Base-by-base conservation (phyloP, 2,888 invertebrate species). In the Mactromeris polynyma region DNA sequence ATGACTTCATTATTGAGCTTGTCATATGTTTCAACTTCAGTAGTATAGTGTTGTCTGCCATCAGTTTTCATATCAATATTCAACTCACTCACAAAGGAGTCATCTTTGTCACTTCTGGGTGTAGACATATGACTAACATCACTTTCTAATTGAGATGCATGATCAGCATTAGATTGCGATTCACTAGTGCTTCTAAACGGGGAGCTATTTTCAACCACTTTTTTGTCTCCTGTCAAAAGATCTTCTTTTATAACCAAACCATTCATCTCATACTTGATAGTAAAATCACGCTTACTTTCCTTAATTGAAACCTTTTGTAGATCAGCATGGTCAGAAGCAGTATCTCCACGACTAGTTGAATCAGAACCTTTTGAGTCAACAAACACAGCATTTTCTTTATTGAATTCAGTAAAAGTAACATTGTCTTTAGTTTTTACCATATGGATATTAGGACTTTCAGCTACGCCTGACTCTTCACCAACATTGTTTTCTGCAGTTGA, bases 191-290 rank as follows among this genome's bases (percentile, higher is more conserved):
- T 86, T 64, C 81, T 73, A 46, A 81, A 86, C 33, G 81, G 81
- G n/a, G 86, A 86, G 73, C 81, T 81, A 42, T 82, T 87, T 82
- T 90, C 89, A 58, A 88, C 80, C 38, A 90, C 64, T 38, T 83
- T 86, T 80, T 90, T 90, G 42, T 87, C 86, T 38, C 90, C 90
- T n/a, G 90, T 90, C 19, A 88, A 77, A 26, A 90, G 40, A 80
- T 90, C 88, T 87, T 90, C 90, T 38, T 81, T 84, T 17, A 90
- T 79, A 33, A 84, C 69, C 46, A 90, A 81, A 4, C 90, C 90
- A 80, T 88, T 90, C 38, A 90, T 83, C 54, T 86, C 86, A 85
- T 90, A 90, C 31, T 73, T 84, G 11, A 88, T 83, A 33, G 84
- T 88, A 42, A 73, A 81, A 17, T 73, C 81, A 64, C 46, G 64